Evolutionary conservation across 1,140 invertebrate species (phyloP).

Genomic region (Drosophila baimaii): DNA sequence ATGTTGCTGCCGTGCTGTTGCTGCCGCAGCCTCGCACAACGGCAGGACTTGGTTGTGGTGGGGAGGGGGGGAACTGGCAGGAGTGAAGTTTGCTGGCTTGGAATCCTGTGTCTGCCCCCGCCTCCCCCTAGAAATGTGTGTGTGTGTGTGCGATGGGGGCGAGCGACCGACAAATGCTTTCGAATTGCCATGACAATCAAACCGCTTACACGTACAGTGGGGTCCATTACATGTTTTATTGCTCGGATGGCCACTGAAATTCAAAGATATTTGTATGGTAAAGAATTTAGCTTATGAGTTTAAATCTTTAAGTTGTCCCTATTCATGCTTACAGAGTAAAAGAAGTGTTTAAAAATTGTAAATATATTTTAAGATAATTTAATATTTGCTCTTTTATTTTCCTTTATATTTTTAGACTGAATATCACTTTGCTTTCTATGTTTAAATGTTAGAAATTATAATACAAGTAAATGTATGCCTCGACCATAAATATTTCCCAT

Average conservation of each 20-base stretch:
- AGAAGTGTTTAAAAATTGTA: too few relatives aligned
- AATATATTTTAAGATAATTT: not conserved
- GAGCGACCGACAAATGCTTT: constrained; percentile 80
- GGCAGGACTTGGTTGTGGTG: constrained; percentile 9
- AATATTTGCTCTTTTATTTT: not conserved
- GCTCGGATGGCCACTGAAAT: not conserved
- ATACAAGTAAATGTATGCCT: not conserved
- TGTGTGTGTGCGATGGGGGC: constrained; percentile 29
- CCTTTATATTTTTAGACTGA: not conserved
- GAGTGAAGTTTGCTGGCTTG: constrained; percentile 22
- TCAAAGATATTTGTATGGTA: not conserved
- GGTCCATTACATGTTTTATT: constrained; percentile 15
- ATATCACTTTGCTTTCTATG: not conserved
- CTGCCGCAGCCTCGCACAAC: constrained; percentile 15
- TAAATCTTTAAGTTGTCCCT: too few relatives aligned
- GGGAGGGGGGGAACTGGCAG: constrained; percentile 18
- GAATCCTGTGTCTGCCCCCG: constrained; percentile 38
- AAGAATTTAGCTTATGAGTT: not conserved
- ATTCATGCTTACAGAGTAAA: too few relatives aligned
- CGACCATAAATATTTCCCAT: not conserved
- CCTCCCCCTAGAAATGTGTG: constrained; percentile 20
- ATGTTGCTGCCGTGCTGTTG: constrained; percentile 38
- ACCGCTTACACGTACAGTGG: constrained; percentile 79
- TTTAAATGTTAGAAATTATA: not conserved
- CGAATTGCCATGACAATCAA: constrained; percentile 83